These are phyloP conservation scores for Mobula birostris DNA, from an alignment of 2,113 vertebrate genomes.

Conservation along the genomic window DNA sequence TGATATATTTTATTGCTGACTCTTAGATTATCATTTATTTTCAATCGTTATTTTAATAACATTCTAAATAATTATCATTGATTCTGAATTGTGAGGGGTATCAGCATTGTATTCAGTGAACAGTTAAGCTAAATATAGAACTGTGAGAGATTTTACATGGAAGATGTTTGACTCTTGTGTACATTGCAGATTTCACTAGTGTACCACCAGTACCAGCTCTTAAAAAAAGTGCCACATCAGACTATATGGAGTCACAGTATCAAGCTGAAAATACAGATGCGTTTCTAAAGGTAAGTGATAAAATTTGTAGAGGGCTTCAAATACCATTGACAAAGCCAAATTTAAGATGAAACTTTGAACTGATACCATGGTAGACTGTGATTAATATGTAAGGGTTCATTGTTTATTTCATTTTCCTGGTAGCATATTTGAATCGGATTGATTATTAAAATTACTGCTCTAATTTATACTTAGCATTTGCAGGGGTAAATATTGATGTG, in stretches of 20 bases:
- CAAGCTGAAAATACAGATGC: constrained; percentile 51
- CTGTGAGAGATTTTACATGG: neutral
- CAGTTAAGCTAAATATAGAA: neutral
- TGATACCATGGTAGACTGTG: neutral
- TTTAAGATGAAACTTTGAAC: neutral
- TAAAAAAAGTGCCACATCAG: constrained; percentile 63
- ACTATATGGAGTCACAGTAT: constrained; percentile 55
- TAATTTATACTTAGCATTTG: neutral
- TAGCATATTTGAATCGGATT: neutral
- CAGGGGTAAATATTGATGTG: neutral
- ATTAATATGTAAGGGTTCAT: neutral
- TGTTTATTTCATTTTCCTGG: neutral
- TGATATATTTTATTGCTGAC: neutral
- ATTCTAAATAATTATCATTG: neutral
- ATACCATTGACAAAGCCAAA: neutral
- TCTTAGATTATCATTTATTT: neutral
- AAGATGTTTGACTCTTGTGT: constrained; percentile 40
- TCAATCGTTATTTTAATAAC: neutral
- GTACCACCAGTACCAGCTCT: constrained; percentile 61
- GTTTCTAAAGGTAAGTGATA: constrained; percentile 59
- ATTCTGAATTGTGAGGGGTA: neutral
- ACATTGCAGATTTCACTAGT: constrained; percentile 60
- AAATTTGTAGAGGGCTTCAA: neutral
- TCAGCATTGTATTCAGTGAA: neutral
- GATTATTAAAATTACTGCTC: too few species aligned